Evolutionary conservation across 2,888 invertebrate species (phyloP), one percentile per base, ranked within the genome.

Genomic region (Lepas anatifera): DNA sequence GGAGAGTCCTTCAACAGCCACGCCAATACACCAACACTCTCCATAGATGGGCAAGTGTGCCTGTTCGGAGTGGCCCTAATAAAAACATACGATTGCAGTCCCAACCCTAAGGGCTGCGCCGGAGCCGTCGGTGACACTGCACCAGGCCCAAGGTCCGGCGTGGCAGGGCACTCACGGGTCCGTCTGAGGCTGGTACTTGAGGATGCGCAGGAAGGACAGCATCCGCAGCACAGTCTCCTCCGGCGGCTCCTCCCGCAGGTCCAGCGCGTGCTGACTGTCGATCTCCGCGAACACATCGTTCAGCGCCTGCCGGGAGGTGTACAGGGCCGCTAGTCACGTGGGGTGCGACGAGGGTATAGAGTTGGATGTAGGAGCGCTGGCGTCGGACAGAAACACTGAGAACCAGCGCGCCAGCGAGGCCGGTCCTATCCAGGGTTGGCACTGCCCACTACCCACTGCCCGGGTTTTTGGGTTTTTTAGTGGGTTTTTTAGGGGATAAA

Each of bases 111-210:
- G n/a, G n/a, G n/a, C n/a, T n/a, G n/a, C n/a, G n/a, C n/a, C n/a
- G n/a, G n/a, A n/a, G n/a, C n/a, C n/a, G n/a, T n/a, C n/a, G n/a
- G n/a, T n/a, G n/a, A n/a, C n/a, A n/a, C n/a, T n/a, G n/a, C n/a
- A n/a, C n/a, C n/a, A n/a, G n/a, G n/a, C n/a, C n/a, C n/a, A n/a
- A n/a, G n/a, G n/a, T n/a, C n/a, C n/a, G n/a, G n/a, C n/a, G n/a
- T n/a, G n/a, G 52, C 25, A 22, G 25, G 8, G 11, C 8, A 69
- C 74, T 74, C 48, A 74, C 74, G 71, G 71, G 39, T 74, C 79
- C 71, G 83, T 81, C 3, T 83, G 82, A 3, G 91, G 90, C 67
- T 87, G 86, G 78, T 91, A 93, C 79, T 91, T 90, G n/a, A 93
- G 84, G 72, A 89, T 85, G 71, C 88, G 83, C 75, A 86, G 86